Conservation (phyloP, 2,888 invertebrate genomes). For the Sepioteuthis lessoniana region DNA sequence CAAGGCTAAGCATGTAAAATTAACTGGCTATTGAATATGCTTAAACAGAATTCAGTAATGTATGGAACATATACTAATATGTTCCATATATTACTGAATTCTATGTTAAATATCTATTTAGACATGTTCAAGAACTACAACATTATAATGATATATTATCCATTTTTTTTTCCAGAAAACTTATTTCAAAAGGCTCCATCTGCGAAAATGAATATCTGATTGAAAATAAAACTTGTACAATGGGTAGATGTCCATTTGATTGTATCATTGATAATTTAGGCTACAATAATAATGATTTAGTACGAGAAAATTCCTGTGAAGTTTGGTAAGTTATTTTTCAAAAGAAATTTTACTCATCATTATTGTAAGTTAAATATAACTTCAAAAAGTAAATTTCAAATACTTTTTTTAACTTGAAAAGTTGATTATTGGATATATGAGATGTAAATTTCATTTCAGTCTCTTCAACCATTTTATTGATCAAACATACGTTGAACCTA, state of each 20-base stretch:
- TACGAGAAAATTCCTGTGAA: conserved; percentile 43
- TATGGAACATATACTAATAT: too few relatives aligned
- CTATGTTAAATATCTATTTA: too few relatives aligned
- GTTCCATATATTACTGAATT: too few relatives aligned
- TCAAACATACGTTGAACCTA: too few relatives aligned
- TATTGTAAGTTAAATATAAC: neutral
- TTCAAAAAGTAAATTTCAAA: neutral
- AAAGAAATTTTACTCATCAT: neutral
- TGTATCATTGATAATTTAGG: neutral
- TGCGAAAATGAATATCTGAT: neutral
- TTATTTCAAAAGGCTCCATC: conserved; percentile 4
- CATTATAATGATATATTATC: too few relatives aligned
- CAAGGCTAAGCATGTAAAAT: too few relatives aligned
- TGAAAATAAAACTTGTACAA: conserved; percentile 37
- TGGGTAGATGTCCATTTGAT: conserved; percentile 44
- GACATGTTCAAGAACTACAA: too few relatives aligned
- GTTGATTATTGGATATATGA: neutral
- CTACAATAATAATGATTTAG: conserved; percentile 39
- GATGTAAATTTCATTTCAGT: too few relatives aligned
- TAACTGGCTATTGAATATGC: too few relatives aligned
- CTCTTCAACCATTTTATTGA: too few relatives aligned
- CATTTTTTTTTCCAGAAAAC: neutral
- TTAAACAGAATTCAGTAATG: too few relatives aligned
- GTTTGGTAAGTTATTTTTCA: conserved; percentile 45
- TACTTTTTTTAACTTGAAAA: neutral